These are phyloP conservation scores for Copidosoma aretas DNA, from an alignment of 2,888 invertebrate species.

Conservation along the genomic window DNA sequence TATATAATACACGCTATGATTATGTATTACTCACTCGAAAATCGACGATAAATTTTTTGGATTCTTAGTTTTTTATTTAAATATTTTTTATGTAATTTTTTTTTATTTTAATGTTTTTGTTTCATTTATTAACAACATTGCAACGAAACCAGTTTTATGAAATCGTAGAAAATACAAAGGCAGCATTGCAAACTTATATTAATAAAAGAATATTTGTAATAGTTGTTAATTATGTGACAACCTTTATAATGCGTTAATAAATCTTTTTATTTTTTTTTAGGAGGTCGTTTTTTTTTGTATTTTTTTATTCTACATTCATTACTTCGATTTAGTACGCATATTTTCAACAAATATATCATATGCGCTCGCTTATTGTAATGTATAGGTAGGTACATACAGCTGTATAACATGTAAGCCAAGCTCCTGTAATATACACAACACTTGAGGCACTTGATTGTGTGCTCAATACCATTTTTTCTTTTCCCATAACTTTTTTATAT, in stretches of 20 bases:
- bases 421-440: conserved; percentile 63
- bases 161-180: conserved; percentile 55
- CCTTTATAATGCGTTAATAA: conserved; percentile 49
- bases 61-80: conserved; percentile 3
- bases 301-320: conserved; percentile 52
- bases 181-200: conserved; percentile 59
- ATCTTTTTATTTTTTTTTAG: conserved; percentile 52
- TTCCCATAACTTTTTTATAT: conserved; percentile 37
- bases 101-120: conserved; percentile 19
- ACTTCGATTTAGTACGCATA: conserved; percentile 60
- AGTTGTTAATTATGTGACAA: conserved; percentile 37
- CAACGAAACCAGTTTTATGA: conserved; percentile 44
- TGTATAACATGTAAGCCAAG: conserved; percentile 63
- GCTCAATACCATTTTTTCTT: conserved; percentile 58
- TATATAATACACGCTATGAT: conserved; percentile 32
- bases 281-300: conserved; percentile 56
- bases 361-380: conserved; percentile 59
- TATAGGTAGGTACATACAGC: conserved; percentile 62
- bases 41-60: conserved; percentile 44
- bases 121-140: conserved; percentile 43
- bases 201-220: conserved; percentile 42
- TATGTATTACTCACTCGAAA: conserved; percentile 44
- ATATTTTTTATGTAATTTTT: conserved; percentile 13
- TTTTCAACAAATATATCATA: conserved; percentile 63
- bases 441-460: conserved; percentile 63